A percentile compares a stretch with the other conserved stretches of the same genome.
Evolutionary conservation across 2,113 vertebrate species (phyloP).

Genomic region (Vanacampus margaritifer): DNA sequence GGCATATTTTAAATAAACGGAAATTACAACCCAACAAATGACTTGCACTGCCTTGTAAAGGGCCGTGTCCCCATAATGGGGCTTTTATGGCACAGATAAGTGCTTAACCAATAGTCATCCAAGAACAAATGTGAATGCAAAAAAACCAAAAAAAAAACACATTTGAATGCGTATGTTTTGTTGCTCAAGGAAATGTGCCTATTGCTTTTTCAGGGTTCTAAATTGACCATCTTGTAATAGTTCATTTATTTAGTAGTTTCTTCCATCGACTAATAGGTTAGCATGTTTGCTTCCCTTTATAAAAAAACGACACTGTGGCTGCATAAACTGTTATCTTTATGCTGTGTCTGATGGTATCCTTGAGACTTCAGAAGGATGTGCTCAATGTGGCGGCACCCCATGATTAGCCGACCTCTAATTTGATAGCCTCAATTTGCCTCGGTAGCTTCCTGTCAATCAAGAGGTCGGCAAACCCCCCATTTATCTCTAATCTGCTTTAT

Average conservation of each 20-base stretch:
- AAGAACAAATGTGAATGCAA: conserved; percentile 33
- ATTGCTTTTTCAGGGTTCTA: no score
- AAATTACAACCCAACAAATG: conserved; percentile 14
- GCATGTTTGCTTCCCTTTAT: neutral
- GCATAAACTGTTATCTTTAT: neutral
- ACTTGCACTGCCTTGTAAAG: conserved; percentile 15
- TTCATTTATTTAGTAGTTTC: neutral
- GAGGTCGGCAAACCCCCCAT: neutral
- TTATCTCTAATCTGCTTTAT: neutral
- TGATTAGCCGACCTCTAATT: neutral
- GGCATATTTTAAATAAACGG: conserved; percentile 15
- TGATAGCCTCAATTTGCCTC: neutral
- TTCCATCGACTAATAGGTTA: neutral
- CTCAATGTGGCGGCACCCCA: neutral
- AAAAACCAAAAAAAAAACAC: neutral
- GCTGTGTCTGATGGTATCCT: neutral
- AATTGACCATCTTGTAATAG: neutral
- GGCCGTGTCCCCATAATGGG: conserved; percentile 29
- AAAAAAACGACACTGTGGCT: neutral
- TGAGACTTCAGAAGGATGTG: neutral
- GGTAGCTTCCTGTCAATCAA: neutral
- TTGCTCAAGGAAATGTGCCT: no score
- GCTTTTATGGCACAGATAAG: conserved; percentile 45
- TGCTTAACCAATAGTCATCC: conserved; percentile 54
- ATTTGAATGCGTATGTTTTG: neutral